Evolutionary conservation across 1,140 invertebrate species (phyloP).

Genomic region (Drosophila murphyi): DNA sequence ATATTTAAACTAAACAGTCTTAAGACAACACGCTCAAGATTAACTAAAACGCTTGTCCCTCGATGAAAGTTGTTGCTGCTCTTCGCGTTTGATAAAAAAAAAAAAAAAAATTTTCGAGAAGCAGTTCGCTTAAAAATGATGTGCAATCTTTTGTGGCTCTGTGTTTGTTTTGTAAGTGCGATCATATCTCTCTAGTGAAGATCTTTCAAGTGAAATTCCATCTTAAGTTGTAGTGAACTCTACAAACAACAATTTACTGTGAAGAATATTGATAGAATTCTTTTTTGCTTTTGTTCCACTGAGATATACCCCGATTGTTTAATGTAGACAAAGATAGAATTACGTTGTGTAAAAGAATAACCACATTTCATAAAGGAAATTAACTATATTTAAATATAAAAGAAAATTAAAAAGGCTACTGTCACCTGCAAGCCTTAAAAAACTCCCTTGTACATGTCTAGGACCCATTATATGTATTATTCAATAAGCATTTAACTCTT

Average conservation of each 20-base stretch:
- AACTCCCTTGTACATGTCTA: background rate
- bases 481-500: background rate
- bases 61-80: constrained; percentile 65
- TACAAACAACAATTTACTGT: too few relatives aligned
- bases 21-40: constrained; percentile 14
- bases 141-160: constrained; percentile 59
- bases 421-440: background rate
- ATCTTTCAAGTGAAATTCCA: background rate
- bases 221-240: too few relatives aligned
- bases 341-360: background rate
- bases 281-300: too few relatives aligned
- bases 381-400: background rate
- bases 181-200: background rate
- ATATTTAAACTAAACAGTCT: constrained; percentile 8
- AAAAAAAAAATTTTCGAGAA: constrained; percentile 31
- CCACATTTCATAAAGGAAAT: background rate
- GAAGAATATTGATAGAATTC: too few relatives aligned
- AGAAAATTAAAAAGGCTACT: background rate
- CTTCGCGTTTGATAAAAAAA: constrained; percentile 40
- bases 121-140: constrained; percentile 30
- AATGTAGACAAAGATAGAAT: too few relatives aligned
- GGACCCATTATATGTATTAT: background rate
- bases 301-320: too few relatives aligned
- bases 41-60: constrained; percentile 8
- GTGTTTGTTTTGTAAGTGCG: constrained; percentile 63